phyloP scores from a whole-genome alignment of 2,797 vertebrate genomes.

The Labeo calbasu region DNA sequence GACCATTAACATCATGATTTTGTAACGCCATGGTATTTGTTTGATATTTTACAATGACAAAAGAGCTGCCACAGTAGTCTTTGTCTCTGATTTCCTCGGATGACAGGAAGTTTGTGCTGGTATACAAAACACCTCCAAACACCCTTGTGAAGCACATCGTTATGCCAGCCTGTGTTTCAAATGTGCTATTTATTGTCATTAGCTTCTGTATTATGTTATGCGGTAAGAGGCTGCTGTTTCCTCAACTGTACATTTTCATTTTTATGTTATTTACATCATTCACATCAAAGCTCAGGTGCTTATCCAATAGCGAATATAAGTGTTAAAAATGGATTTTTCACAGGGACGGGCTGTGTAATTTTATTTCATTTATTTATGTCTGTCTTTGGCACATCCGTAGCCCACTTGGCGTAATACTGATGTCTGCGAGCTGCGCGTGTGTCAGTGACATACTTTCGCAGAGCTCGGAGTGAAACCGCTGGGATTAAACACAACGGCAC shows the following conservation, averaged over 20 bases:
- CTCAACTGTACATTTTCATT: not conserved
- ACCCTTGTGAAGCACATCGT: not conserved
- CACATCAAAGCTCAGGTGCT: slow-evolving; percentile 1
- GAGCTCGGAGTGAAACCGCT: slow-evolving; percentile 66
- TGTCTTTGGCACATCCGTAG: slow-evolving; percentile 44
- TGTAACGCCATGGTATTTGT: not conserved
- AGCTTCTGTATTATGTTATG: not conserved
- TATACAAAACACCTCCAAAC: slow-evolving; percentile 19
- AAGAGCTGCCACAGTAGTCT: not conserved
- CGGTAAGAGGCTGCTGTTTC: not conserved
- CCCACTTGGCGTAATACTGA: slow-evolving; percentile 47
- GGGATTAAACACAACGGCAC: slow-evolving; percentile 80
- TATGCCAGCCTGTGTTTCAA: not conserved
- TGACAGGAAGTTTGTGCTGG: not conserved
- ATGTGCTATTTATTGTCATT: not conserved
- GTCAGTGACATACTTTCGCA: slow-evolving; percentile 66
- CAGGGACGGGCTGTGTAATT: slow-evolving; percentile 16
- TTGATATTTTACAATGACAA: not conserved
- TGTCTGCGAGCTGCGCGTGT: slow-evolving; percentile 26
- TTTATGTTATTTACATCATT: not conserved
- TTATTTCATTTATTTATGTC: slow-evolving; percentile 35
- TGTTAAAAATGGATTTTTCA: not conserved
- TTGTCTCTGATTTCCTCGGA: not conserved
- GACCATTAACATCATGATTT: not conserved
- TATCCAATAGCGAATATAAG: not conserved